Evolutionary conservation across 2,888 invertebrate genomes (phyloP).

Genomic region (Neoscelio sp.): DNA sequence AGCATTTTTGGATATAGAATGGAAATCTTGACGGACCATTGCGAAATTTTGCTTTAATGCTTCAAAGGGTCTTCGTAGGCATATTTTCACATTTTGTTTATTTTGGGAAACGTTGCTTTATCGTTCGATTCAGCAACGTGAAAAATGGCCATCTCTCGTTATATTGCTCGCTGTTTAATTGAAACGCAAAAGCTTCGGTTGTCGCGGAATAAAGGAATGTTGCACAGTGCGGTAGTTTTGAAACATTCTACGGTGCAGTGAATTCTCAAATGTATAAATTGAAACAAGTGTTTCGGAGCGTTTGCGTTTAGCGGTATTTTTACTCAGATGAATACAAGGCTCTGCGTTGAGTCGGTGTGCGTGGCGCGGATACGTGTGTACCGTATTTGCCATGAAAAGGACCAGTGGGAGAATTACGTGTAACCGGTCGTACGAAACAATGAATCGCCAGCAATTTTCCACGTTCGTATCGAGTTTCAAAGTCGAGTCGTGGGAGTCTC

Average conservation of each 20-base stretch:
- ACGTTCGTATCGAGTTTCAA: slow-evolving; percentile 69
- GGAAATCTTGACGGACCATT: too few relatives aligned
- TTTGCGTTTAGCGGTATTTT: slow-evolving; percentile 65
- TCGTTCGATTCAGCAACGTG: too few relatives aligned
- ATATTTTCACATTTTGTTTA: too few relatives aligned
- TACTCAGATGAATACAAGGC: slow-evolving; percentile 42
- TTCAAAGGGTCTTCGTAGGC: too few relatives aligned
- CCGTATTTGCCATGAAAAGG: slow-evolving; percentile 64
- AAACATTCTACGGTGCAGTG: slow-evolving; percentile 1
- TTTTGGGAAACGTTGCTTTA: too few relatives aligned
- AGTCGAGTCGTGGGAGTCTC: slow-evolving; percentile 74
- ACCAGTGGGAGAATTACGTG: slow-evolving; percentile 74
- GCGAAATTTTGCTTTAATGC: too few relatives aligned
- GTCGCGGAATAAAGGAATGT: too few relatives aligned
- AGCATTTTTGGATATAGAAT: too few relatives aligned
- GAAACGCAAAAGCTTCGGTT: too few relatives aligned
- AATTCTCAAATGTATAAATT: slow-evolving; percentile 35
- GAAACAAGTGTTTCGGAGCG: slow-evolving; percentile 58
- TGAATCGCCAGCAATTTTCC: slow-evolving; percentile 71
- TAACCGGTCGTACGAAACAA: slow-evolving; percentile 73
- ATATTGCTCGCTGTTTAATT: too few relatives aligned
- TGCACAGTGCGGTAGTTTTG: too few relatives aligned
- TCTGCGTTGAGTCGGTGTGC: slow-evolving; percentile 3
- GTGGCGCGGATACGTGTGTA: slow-evolving; percentile 12
- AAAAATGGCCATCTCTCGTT: too few relatives aligned